Evolutionary conservation across 2,113 vertebrate species (phyloP).

Genomic region (Brachypteracias leptosomus): DNA sequence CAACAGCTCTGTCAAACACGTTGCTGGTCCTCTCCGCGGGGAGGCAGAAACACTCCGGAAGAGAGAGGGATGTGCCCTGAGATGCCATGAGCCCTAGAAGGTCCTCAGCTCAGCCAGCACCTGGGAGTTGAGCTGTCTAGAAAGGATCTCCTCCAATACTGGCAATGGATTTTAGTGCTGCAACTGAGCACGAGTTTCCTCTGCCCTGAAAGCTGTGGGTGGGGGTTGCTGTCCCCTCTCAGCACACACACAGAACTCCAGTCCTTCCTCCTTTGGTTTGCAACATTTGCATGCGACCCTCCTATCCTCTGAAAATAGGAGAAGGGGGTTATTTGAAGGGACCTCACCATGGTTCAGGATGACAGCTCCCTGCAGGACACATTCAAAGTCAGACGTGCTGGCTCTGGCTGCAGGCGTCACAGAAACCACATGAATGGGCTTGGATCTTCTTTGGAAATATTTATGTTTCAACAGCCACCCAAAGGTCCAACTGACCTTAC

Average conservation of each 20-base stretch:
- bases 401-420: background rate
- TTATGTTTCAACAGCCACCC: slow-evolving; percentile 14
- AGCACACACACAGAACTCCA: background rate
- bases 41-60: background rate
- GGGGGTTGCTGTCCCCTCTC: background rate
- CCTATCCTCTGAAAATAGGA: background rate
- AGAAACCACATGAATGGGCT: slow-evolving; percentile 6
- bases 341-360: background rate
- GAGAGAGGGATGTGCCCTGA: background rate
- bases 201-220: accelerated
- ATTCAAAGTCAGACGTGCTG: background rate
- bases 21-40: background rate
- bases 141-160: background rate
- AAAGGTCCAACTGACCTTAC: background rate
- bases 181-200: accelerated
- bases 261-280: background rate
- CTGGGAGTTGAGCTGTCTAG: background rate
- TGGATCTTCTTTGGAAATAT: background rate
- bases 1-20: background rate
- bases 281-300: background rate
- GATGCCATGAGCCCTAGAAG: background rate
- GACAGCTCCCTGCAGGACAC: background rate
- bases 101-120: background rate
- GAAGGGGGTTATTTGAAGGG: background rate
- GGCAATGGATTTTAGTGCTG: background rate